These are phyloP conservation scores for Amphiprion clarkii DNA, from an alignment of 2,797 vertebrate genomes.

Conservation along the genomic window DNA sequence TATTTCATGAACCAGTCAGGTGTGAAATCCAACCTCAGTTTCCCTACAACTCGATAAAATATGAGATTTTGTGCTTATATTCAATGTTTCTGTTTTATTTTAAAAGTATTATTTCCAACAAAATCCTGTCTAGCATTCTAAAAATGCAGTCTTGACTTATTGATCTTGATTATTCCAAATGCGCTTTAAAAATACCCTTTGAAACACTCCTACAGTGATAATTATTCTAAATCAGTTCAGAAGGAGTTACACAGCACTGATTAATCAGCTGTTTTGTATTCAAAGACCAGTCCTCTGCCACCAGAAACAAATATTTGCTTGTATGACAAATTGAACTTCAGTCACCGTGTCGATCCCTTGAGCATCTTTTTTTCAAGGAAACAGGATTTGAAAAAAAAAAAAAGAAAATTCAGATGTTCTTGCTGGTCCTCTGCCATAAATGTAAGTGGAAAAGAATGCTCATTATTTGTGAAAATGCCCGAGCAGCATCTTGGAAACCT, in stretches of 20 bases:
- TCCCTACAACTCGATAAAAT: neutral
- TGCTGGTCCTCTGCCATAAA: constrained; percentile 17
- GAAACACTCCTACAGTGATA: neutral
- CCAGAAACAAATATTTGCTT: neutral
- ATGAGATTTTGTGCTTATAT: neutral
- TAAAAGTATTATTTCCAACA: neutral
- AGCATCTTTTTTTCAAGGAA: constrained; percentile 5
- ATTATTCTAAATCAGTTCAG: neutral
- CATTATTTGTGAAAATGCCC: constrained; percentile 42
- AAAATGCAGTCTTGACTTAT: too few relatives aligned
- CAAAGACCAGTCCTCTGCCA: neutral
- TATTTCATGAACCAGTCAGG: constrained; percentile 32
- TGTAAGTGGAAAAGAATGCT: constrained; percentile 34
- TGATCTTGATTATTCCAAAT: too few relatives aligned
- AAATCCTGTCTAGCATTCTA: neutral
- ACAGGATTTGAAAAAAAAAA: neutral
- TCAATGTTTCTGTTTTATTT: neutral
- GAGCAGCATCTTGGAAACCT: constrained; percentile 41
- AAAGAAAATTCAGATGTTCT: neutral
- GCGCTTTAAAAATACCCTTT: neutral
- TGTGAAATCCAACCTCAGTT: constrained; percentile 14
- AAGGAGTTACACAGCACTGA: too few relatives aligned
- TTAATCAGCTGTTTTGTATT: neutral
- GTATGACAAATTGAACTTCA: neutral
- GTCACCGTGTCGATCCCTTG: neutral